Percentiles rank a stretch among this genome's conserved stretches.
Conservation (phyloP, 2,888 invertebrate genomes). For the Deilephila porcellus region DNA sequence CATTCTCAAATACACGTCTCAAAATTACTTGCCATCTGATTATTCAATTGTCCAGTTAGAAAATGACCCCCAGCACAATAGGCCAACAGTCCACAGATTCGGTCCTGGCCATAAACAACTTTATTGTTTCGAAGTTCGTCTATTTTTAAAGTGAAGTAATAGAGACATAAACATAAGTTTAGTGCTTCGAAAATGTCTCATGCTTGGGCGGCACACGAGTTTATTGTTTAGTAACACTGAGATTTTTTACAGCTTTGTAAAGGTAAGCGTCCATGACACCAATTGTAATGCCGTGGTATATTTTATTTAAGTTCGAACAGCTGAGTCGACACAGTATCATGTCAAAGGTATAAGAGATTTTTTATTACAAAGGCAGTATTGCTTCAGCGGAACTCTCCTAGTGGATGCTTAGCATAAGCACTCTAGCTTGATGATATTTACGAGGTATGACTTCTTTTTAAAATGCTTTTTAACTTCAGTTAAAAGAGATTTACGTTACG, state of each 20-base stretch:
- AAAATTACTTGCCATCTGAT: too few relatives aligned
- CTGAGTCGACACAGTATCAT: too few relatives aligned
- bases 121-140: constrained; percentile 44
- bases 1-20: too few relatives aligned
- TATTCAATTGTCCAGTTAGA: not conserved
- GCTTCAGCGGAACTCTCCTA: not conserved
- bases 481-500: constrained; percentile 43
- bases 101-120: not conserved
- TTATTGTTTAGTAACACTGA: constrained; percentile 80
- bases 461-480: constrained; percentile 21
- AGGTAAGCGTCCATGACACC: not conserved
- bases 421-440: constrained; percentile 49
- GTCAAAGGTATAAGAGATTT: too few relatives aligned
- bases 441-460: constrained; percentile 36
- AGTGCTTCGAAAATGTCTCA: constrained; percentile 59
- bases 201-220: constrained; percentile 57
- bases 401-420: constrained; percentile 30
- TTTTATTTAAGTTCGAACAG: not conserved
- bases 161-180: constrained; percentile 79
- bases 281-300: not conserved
- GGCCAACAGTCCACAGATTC: not conserved
- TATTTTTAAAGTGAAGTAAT: constrained; percentile 74
- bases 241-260: constrained; percentile 68
- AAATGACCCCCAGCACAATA: not conserved
- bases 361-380: not conserved